Base-by-base conservation (phyloP, 1,140 invertebrate species). In the Zaprionus lachaisei region DNA sequence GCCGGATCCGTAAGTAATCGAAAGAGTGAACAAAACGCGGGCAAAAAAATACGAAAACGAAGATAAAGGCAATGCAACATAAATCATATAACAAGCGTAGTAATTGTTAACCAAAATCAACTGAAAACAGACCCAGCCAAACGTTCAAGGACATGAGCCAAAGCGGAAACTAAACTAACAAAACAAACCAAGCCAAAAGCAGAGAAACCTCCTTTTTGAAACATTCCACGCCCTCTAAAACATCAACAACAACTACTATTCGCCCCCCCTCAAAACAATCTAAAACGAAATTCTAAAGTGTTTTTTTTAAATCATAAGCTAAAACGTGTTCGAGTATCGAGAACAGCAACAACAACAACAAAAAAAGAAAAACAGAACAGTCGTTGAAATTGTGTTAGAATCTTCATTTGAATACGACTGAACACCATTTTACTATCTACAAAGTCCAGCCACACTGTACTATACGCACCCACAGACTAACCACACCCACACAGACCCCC, bases 141-240 rank as follows among this genome's bases (percentile, higher is more conserved):
- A 37, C 47, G 31, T 41, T 62, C 63, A 75, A 84, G 81, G 81
- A 84, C 65, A 84, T 84, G 81, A 73, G 47, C 64, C 37, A 70
- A 83, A 69, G 71, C 62, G n/a, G 62, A 83, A 80, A 76, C 64
- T 62, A 68, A 28, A 56, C 14, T 17, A 12, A 56, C 38, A 34
- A 31, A 7, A 72, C 66, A 79, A 79, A 31, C n/a, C 11, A 26
- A 58, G 5, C 26, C 24, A 44, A 65, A 64, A 51, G 69, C 28
- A 12, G n/a, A 34, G 14, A 62, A 70, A 64, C 38, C 58, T 70
- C 24, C 67, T 64, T 5, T 66, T 75, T 66, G 11, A 66, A 72
- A 57, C 74, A 77, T 77, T 77, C 74, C 74, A 77, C 56, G 47
- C 38, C 61, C 58, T 11, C 5, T 17, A 54, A 70, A 61, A 57